Base-by-base conservation (phyloP, 2,888 invertebrate genomes). In the Druceiella hillmani region DNA sequence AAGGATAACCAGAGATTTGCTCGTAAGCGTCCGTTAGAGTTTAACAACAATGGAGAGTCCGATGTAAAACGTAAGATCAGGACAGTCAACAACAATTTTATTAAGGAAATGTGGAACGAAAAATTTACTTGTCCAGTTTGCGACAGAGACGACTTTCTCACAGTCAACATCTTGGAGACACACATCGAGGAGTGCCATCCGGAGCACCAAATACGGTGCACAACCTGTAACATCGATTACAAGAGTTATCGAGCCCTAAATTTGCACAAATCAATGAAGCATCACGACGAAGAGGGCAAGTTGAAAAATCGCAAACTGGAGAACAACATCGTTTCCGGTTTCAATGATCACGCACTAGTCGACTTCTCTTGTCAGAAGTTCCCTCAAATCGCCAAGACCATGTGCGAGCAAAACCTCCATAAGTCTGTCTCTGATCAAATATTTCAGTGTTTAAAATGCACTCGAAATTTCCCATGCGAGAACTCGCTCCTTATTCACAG, bases 361-460 rank as follows among this genome's bases (percentile, higher is more conserved):
- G 87, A 88, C 55, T 90, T 87, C 55, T 81, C 87, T 0, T 79
- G 78, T 41, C 78, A 79, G 49, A 89, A 89, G 56, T 88, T 87
- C 55, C 79, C 88, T 0, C 75, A 85, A 36, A 85, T 89, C 46
- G 83, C 87, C 1, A 76, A 83, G 45, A 77, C 79, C 13, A 74
- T 81, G 44, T 83, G 83, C 58, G 87, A 88, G 53, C 74, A 76
- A 47, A 76, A 79, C 40, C 52, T 80, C 7, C 81, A 81, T 48
- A 71, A 78, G 34, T 73, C 78, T 1, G 59, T 75, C 41, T 68
- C 70, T 1, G 75, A 74, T 22, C 71, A 80, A 32, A 77, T 76
- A 41, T 83, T 78, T 52, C 78, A 82, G 54, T 87, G 87, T 56
- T 75, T 78, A 40, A 76, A 79, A 47, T 85, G 85, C 54, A 68